Evolutionary conservation across 2,113 vertebrate species (phyloP), one percentile per base, ranked within the genome.

Genomic region (Podarcis cretensis): DNA sequence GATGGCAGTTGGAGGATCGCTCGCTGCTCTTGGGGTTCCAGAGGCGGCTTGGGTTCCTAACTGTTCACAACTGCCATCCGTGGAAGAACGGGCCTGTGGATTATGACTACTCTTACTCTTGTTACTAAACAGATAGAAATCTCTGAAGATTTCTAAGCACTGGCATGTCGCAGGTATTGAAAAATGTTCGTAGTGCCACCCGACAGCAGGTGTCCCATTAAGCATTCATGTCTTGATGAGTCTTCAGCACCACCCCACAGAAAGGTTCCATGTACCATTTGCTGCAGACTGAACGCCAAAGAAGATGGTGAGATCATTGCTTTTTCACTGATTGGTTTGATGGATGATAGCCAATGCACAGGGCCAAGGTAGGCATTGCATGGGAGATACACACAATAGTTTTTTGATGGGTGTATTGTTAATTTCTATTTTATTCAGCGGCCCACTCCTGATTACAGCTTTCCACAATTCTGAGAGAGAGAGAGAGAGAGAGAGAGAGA

Each of bases 401-500:
- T 30, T 20, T 63, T 4, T 13, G 12, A 4, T 5, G 6, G 25
- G 27, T 83, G 21, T 21, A 74, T 5, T 5, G 18, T 3, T 80
- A 57, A 5, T 48, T 12, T 6, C 40, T 32, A 43, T 10, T 21
- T 14, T 78, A n/a, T 30, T 71, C 59, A 63, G 59, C 37, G 6
- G 20, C 21, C 75, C 37, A n/a, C 25, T 80, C 12, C 13, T 80
- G 40, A 57, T 30, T 37, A 20, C 32, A 35, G 57, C 57, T 32
- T 23, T 1, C 69, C 59, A 14, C 9, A 40, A 21, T n/a, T 65
- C 20, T 8, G 12, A 21, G 10, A 37, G 18, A 3, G 4, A 10
- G 3, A 54, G 1, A 6, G n/a, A 3, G 1, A 5, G 30, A 3
- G 1, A 5, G 30, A 3, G 1, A 5, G 30, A 3, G 1, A 6